Evolutionary conservation across 2,797 vertebrate genomes (phyloP).

Genomic region (Poliocrania exsul): DNA sequence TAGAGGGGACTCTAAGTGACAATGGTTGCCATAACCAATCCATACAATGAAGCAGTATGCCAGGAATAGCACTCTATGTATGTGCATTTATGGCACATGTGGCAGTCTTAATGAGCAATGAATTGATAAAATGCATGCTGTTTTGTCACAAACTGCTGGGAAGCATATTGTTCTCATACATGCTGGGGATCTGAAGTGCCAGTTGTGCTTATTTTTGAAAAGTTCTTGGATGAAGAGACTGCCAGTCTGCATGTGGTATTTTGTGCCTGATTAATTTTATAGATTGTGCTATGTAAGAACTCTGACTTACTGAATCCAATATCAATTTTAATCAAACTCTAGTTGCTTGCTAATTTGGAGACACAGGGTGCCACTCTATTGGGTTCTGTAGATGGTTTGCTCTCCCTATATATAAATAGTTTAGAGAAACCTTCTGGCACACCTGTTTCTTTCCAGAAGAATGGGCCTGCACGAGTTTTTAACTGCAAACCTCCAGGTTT

Average conservation of each 20-base stretch:
- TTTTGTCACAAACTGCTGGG: neutral
- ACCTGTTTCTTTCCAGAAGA: neutral
- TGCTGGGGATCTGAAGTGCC: neutral
- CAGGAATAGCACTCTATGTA: neutral
- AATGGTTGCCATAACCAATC: neutral
- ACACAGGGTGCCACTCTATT: neutral
- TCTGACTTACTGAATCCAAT: constrained; percentile 14
- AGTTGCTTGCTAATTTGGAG: neutral
- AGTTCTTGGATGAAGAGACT: neutral
- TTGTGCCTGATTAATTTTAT: constrained; percentile 37
- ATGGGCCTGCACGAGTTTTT: neutral
- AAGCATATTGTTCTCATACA: neutral
- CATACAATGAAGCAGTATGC: neutral
- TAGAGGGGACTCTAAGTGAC: neutral
- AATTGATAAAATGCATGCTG: neutral
- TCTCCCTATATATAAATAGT: neutral
- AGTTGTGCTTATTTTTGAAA: constrained; percentile 2
- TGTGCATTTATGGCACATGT: neutral
- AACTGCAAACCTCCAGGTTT: neutral
- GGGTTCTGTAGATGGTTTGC: neutral
- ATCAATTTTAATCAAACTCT: constrained; percentile 39
- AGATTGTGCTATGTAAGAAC: constrained; percentile 1
- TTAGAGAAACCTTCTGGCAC: neutral
- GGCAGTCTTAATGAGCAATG: neutral
- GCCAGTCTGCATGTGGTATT: neutral